Evolutionary conservation across 2,113 vertebrate genomes (phyloP).

Genomic region (Pipra filicauda): DNA sequence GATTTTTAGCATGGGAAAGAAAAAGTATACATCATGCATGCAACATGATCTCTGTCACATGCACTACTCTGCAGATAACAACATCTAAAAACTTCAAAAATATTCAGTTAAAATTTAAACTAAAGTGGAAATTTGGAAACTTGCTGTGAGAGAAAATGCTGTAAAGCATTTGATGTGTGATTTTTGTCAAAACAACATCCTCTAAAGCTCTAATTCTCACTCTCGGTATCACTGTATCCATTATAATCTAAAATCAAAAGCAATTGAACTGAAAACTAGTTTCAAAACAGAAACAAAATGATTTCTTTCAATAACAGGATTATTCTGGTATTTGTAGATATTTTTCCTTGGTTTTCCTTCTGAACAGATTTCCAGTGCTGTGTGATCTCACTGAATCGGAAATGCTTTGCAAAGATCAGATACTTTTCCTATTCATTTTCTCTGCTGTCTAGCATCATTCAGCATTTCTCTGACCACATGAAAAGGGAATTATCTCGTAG

Average conservation of each 20-base stretch:
- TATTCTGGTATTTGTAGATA: not conserved
- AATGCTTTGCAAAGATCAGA: not conserved
- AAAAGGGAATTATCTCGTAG: not conserved
- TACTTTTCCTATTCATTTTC: not conserved
- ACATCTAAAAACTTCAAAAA: not conserved
- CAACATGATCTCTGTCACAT: not conserved
- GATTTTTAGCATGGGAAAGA: conserved; percentile 40
- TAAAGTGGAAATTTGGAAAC: conserved; percentile 14
- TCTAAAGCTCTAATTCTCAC: not conserved
- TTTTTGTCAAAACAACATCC: conserved; percentile 22
- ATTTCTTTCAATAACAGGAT: not conserved
- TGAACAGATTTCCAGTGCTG: not conserved
- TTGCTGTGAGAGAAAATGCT: not conserved
- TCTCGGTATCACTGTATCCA: not conserved
- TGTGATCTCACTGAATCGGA: not conserved
- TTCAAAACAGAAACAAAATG: not conserved
- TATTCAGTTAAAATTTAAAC: conserved; percentile 15
- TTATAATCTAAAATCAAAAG: not conserved
- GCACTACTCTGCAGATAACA: not conserved
- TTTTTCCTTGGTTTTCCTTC: not conserved
- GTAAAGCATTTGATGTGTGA: conserved; percentile 4
- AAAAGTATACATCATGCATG: not conserved
- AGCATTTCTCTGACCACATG: not conserved
- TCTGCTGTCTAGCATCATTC: not conserved
- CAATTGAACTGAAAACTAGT: not conserved